Evolutionary conservation across 2,797 vertebrate species (phyloP).

Genomic region (Argentina silus): DNA sequence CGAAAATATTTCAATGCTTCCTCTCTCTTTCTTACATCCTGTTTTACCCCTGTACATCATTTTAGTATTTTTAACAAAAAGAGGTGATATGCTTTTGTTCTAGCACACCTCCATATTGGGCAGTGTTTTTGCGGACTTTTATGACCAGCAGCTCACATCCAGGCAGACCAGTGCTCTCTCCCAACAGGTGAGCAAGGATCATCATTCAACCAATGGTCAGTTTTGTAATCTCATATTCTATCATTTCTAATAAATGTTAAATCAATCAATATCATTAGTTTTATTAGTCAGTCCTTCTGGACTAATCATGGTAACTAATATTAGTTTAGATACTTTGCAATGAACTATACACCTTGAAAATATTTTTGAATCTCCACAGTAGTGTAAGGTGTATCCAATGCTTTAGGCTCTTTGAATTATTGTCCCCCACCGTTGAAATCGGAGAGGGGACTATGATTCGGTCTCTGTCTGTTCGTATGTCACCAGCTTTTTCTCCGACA

Average conservation of each 20-base stretch:
- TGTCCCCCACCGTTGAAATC: too few relatives aligned
- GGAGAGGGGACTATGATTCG: too few relatives aligned
- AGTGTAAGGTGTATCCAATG: too few relatives aligned
- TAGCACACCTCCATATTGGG: slow-evolving; percentile 92
- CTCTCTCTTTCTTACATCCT: slow-evolving; percentile 1
- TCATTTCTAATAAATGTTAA: too few relatives aligned
- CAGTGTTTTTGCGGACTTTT: slow-evolving; percentile 92
- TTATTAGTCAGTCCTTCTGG: too few relatives aligned
- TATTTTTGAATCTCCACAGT: not conserved
- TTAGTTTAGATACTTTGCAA: not conserved
- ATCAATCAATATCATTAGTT: too few relatives aligned
- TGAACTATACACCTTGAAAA: not conserved
- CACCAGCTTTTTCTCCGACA: too few relatives aligned
- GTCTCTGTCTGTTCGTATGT: too few relatives aligned
- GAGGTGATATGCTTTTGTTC: slow-evolving; percentile 57
- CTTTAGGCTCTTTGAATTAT: too few relatives aligned
- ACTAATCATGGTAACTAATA: not conserved
- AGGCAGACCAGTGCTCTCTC: slow-evolving; percentile 92
- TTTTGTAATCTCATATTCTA: too few relatives aligned
- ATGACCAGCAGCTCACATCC: slow-evolving; percentile 93
- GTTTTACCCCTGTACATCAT: not conserved
- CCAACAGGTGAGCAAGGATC: slow-evolving; percentile 83
- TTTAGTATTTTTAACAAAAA: slow-evolving; percentile 22
- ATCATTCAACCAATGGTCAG: not conserved
- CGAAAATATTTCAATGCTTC: not conserved